Conservation (phyloP, 2,888 invertebrate species). For the Mesoligia furuncula region DNA sequence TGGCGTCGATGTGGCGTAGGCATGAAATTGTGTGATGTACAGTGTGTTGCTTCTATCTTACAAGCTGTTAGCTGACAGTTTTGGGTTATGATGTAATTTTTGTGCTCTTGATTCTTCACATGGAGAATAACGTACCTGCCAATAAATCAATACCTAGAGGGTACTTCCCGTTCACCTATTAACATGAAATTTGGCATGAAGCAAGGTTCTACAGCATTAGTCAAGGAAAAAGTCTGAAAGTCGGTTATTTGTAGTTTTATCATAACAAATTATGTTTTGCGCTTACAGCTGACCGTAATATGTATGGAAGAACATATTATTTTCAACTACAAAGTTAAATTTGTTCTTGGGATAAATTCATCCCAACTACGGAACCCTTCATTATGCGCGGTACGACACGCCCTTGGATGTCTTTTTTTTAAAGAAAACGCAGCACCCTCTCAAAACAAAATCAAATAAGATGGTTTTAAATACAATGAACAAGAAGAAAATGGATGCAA, state of each 20-base stretch:
- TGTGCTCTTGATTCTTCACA: background rate
- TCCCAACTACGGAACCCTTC: too few species aligned
- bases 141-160: too few species aligned
- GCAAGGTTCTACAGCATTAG: too few species aligned
- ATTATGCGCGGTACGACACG: too few species aligned
- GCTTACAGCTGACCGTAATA: too few species aligned
- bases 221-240: too few species aligned
- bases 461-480: background rate
- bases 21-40: constrained; percentile 60
- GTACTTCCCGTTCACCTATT: background rate
- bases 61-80: background rate
- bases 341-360: background rate
- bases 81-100: background rate
- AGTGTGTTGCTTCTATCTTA: constrained; percentile 37
- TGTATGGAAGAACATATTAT: too few species aligned
- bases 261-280: background rate
- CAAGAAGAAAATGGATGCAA: background rate
- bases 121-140: too few species aligned
- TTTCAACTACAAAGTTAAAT: background rate
- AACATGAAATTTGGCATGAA: background rate
- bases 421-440: background rate
- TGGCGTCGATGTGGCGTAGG: constrained; percentile 50
- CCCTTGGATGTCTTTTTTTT: background rate
- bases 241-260: too few species aligned
- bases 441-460: background rate